Base-by-base conservation (phyloP, 2,888 invertebrate species). In the Calliphora vomitoria region DNA sequence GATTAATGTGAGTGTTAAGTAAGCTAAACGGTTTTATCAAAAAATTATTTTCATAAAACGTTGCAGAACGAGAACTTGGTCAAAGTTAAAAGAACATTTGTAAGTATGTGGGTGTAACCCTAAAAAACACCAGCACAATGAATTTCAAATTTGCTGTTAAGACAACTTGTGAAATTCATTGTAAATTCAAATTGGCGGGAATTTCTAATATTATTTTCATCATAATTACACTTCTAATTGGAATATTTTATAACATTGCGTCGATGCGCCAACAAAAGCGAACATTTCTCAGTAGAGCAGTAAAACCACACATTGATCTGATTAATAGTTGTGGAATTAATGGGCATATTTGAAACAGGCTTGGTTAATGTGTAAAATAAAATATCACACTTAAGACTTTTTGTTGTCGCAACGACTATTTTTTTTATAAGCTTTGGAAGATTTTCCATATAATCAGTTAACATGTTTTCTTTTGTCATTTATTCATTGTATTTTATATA, bases 381-480 rank as follows among this genome's bases (percentile, higher is more conserved):
- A 41, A 41, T 5, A 4, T 1, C 8, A 41, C 6, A 41, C 11
- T n/a, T n/a, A 41, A 11, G 41, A 41, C 41, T 5, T 10, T 44
- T 44, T 44, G 44, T 44, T 13, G 13, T 3, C 44, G 11, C 44
- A 44, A 10, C 44, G 11, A 44, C 53, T 55, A 0, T 31, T 20
- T 18, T 20, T 50, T 60, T 50, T 10, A n/a, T 15, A 53, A n/a
- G 11, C 31, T 62, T 62, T 76, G 60, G 20, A 25, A 8, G 15
- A 64, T 25, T 50, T 35, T 69, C 41, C 47, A 10, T 38, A 41
- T 1, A 71, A 78, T 74, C 60, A 75, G 74, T 85, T 85, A 74
- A 80, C 85, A 60, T 74, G 13, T 85, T 68, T 80, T 80, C 74
- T 80, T 85, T 80, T 80, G 85, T 81, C 80, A 85, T 35, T 58